Conservation (phyloP, 2,113 vertebrate species). For the Odocoileus virginianus region DNA sequence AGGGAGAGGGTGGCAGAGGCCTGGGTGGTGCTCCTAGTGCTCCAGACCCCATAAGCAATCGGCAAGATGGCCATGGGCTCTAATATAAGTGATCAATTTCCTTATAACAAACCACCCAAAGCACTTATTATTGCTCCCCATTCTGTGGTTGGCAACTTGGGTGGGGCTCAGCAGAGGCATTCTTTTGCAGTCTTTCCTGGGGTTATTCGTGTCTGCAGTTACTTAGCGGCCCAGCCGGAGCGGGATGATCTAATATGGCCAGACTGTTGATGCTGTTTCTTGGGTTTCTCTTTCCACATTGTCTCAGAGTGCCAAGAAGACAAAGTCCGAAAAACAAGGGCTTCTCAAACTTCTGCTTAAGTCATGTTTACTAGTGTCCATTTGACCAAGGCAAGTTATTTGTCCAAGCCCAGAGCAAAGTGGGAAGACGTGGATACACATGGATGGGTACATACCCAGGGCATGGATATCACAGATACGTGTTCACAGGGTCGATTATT, state of each 20-base stretch:
- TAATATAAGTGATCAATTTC: neutral
- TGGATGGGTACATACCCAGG: neutral
- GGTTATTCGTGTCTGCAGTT: neutral
- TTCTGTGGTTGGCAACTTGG: neutral
- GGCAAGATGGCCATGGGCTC: neutral
- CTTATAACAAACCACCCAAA: neutral
- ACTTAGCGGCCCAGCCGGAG: neutral
- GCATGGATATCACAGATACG: rapidly evolving
- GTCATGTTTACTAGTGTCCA: neutral
- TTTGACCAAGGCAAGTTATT: neutral
- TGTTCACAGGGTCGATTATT: neutral
- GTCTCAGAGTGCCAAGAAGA: neutral
- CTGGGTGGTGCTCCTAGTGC: neutral
- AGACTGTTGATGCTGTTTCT: neutral
- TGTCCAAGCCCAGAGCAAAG: neutral
- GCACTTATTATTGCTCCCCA: neutral
- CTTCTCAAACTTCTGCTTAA: neutral
- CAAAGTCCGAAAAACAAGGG: neutral
- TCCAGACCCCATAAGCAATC: neutral
- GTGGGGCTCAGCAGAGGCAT: neutral
- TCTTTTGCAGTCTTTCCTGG: neutral
- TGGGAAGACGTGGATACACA: neutral
- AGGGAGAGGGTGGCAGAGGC: neutral
- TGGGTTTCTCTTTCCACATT: neutral
- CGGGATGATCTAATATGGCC: rapidly evolving